Evolutionary conservation across 2,888 invertebrate genomes (phyloP).

Genomic region (Amblyteles armatorius): DNA sequence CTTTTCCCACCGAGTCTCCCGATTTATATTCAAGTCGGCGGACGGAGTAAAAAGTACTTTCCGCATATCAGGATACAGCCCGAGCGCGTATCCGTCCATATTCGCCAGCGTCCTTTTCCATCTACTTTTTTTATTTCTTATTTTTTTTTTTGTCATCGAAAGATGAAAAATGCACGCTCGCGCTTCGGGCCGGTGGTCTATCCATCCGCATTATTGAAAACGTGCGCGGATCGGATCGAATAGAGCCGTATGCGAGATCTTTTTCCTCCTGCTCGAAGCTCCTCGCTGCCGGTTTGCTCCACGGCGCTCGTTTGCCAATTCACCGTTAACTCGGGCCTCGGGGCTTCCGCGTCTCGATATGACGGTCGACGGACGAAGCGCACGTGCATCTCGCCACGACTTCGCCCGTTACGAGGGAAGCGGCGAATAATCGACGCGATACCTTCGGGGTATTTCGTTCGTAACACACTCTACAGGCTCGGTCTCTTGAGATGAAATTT

Average conservation of each 20-base stretch:
- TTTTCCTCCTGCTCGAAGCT: background rate
- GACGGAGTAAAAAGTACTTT: constrained; percentile 27
- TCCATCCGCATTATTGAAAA: constrained; percentile 53
- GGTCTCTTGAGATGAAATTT: background rate
- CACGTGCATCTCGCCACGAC: constrained; percentile 72
- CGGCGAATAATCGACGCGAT: constrained; percentile 7
- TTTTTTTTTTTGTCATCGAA: constrained; percentile 14
- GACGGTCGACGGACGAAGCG: constrained; percentile 65
- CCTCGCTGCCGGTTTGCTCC: constrained; percentile 26
- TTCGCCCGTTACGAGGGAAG: background rate
- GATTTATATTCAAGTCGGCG: constrained; percentile 56
- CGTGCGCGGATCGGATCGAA: constrained; percentile 57
- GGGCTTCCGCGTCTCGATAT: constrained; percentile 81
- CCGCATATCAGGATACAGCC: constrained; percentile 29
- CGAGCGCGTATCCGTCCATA: constrained; percentile 28
- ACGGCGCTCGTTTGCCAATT: constrained; percentile 70
- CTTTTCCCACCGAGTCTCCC: constrained; percentile 7
- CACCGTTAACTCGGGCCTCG: constrained; percentile 79
- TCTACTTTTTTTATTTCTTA: background rate
- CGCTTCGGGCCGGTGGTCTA: constrained; percentile 26
- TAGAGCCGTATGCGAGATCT: constrained; percentile 24
- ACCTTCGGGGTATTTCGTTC: constrained; percentile 2
- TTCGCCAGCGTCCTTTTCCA: constrained; percentile 29
- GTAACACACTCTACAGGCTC: background rate
- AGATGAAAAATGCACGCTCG: constrained; percentile 30